These are phyloP conservation scores for Drosophila malerkotliana DNA, from an alignment of 1,140 invertebrate genomes.

Conservation along the genomic window DNA sequence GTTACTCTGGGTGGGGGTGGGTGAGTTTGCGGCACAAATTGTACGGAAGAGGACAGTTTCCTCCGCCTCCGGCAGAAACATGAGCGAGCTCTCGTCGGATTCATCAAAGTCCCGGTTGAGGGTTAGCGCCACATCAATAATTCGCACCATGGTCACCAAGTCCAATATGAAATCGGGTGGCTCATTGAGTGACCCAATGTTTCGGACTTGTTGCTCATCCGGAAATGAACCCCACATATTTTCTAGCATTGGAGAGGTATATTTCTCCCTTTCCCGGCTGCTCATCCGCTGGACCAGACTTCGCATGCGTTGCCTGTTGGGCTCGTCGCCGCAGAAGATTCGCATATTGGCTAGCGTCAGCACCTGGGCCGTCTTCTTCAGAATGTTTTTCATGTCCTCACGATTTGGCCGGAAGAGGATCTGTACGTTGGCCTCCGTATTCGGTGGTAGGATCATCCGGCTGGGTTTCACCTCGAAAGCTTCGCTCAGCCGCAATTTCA, in stretches of 20 bases:
- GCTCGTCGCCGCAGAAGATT: conserved; percentile 79
- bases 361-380: conserved; percentile 68
- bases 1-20: conserved; percentile 64
- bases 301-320: conserved; percentile 78
- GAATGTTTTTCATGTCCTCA: conserved; percentile 79
- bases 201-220: conserved; percentile 54
- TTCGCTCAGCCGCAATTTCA: conserved; percentile 67
- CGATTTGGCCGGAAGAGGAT: conserved; percentile 71
- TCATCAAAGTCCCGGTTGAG: conserved; percentile 77
- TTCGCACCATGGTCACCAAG: conserved; percentile 65
- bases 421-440: conserved; percentile 49
- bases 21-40: conserved; percentile 66
- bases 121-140: conserved; percentile 78
- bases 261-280: conserved; percentile 53
- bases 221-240: conserved; percentile 66
- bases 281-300: conserved; percentile 65
- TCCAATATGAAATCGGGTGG: conserved; percentile 72
- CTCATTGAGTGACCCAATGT: conserved; percentile 61
- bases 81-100: conserved; percentile 60
- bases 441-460: conserved; percentile 60
- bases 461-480: conserved; percentile 70
- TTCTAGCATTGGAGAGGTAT: conserved; percentile 66
- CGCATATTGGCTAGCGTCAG: conserved; percentile 77
- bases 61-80: conserved; percentile 72
- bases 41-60: conserved; percentile 78